A percentile compares a stretch with the other conserved stretches of the same genome.
phyloP scores from a whole-genome alignment of 2,888 invertebrate species.

The Hedychridium roseum region DNA sequence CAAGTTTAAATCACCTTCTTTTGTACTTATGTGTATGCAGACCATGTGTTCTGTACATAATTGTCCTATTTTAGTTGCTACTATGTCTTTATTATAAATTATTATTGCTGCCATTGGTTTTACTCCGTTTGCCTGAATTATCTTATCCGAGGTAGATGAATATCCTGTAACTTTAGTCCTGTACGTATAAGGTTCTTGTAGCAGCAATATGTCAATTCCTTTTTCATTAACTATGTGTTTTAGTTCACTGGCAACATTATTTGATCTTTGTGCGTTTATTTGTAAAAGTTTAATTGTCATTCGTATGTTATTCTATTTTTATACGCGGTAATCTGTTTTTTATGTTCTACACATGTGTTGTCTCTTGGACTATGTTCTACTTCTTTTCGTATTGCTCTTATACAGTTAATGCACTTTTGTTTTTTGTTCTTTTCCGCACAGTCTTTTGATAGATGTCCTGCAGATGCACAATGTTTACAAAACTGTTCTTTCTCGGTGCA shows the following conservation, averaged over 20 bases:
- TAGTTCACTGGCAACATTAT: neutral
- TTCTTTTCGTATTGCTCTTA: no score
- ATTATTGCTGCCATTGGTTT: no score
- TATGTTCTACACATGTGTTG: no score
- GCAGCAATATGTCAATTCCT: neutral
- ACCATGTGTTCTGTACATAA: no score
- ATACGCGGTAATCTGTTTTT: no score
- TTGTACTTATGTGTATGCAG: no score
- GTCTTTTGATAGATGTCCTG: neutral
- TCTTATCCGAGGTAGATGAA: neutral
- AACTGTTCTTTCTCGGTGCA: neutral
- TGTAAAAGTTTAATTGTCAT: neutral
- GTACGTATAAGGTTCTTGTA: slow-evolving; percentile 5
- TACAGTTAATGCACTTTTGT: no score
- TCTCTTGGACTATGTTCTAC: no score
- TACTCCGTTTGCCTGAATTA: neutral
- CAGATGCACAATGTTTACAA: neutral
- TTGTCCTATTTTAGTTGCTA: no score
- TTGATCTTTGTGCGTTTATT: slow-evolving; percentile 1
- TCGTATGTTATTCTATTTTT: neutral
- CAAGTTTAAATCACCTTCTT: no score
- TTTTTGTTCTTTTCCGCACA: neutral
- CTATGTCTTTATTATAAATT: no score
- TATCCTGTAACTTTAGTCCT: neutral
- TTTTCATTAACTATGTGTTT: no score